Percentiles rank a stretch among this genome's conserved stretches.
phyloP scores from a whole-genome alignment of 2,888 invertebrate genomes.

The Diarsia rubi region DNA sequence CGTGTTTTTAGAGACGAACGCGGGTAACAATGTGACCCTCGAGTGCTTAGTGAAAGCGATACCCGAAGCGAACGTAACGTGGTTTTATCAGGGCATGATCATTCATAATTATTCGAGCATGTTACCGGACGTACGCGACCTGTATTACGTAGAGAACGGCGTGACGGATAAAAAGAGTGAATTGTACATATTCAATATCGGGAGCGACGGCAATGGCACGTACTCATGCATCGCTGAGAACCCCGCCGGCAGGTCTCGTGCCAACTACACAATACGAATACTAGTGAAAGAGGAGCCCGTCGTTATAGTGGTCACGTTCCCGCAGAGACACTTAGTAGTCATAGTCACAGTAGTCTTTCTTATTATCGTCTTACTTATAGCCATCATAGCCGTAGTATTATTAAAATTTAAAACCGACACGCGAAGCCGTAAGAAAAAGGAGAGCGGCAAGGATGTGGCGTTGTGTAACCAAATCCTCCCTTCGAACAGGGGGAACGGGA shows the following conservation, averaged over 20 bases:
- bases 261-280: slow-evolving; percentile 95
- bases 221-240: slow-evolving; percentile 97
- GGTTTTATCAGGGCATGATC: slow-evolving; percentile 96
- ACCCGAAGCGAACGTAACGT: slow-evolving; percentile 95
- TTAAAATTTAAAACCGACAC: slow-evolving; percentile 90
- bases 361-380: slow-evolving; percentile 92
- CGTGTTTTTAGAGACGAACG: slow-evolving; percentile 94
- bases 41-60: slow-evolving; percentile 95
- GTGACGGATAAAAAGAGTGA: slow-evolving; percentile 94
- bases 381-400: slow-evolving; percentile 92
- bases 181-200: slow-evolving; percentile 94
- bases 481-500: slow-evolving; percentile 86
- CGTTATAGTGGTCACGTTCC: slow-evolving; percentile 92
- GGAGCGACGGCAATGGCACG: slow-evolving; percentile 95
- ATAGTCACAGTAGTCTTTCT: slow-evolving; percentile 93
- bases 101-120: slow-evolving; percentile 94
- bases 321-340: slow-evolving; percentile 93
- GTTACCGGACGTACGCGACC: slow-evolving; percentile 92
- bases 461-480: slow-evolving; percentile 90
- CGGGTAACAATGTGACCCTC: slow-evolving; percentile 95
- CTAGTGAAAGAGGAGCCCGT: slow-evolving; percentile 94
- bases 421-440: slow-evolving; percentile 89
- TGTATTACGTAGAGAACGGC: slow-evolving; percentile 94
- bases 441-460: slow-evolving; percentile 92
- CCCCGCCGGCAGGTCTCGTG: slow-evolving; percentile 94